Evolutionary conservation across 2,888 invertebrate genomes (phyloP).

Genomic region (Diarsia rubi): DNA sequence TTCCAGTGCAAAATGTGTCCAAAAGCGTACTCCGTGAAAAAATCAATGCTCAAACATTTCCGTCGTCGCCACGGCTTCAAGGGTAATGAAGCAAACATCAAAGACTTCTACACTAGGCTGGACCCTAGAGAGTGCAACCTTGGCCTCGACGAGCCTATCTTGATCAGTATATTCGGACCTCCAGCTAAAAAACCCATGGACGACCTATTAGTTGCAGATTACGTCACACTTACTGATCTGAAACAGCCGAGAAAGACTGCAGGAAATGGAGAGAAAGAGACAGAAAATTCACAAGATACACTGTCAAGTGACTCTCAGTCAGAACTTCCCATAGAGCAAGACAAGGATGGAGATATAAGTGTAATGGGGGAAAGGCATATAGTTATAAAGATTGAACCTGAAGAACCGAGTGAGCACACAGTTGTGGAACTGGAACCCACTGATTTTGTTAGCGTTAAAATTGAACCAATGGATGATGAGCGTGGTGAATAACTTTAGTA

Average conservation of each 20-base stretch:
- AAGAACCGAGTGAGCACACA: conserved; percentile 59
- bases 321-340: conserved; percentile 37
- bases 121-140: conserved; percentile 86
- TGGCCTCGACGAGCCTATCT: conserved; percentile 81
- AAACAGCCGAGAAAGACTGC: conserved; percentile 4
- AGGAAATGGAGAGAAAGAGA: conserved; percentile 2
- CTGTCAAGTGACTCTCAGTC: conserved; percentile 31
- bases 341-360: conserved; percentile 50
- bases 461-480: conserved; percentile 80
- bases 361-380: conserved; percentile 38
- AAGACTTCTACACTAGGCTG: conserved; percentile 78
- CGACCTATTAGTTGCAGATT: conserved; percentile 76
- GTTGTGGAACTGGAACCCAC: conserved; percentile 80
- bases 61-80: conserved; percentile 83
- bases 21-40: conserved; percentile 86
- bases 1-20: conserved; percentile 89
- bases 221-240: conserved; percentile 72
- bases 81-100: conserved; percentile 72
- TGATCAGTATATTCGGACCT: conserved; percentile 84
- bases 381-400: conserved; percentile 58
- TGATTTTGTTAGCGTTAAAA: conserved; percentile 87
- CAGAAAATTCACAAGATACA: conserved; percentile 33
- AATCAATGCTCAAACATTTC: conserved; percentile 87
- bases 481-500: background rate
- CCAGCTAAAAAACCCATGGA: conserved; percentile 73